Evolutionary conservation across 2,888 invertebrate species (phyloP).

Genomic region (Dicyrtomina minuta): DNA sequence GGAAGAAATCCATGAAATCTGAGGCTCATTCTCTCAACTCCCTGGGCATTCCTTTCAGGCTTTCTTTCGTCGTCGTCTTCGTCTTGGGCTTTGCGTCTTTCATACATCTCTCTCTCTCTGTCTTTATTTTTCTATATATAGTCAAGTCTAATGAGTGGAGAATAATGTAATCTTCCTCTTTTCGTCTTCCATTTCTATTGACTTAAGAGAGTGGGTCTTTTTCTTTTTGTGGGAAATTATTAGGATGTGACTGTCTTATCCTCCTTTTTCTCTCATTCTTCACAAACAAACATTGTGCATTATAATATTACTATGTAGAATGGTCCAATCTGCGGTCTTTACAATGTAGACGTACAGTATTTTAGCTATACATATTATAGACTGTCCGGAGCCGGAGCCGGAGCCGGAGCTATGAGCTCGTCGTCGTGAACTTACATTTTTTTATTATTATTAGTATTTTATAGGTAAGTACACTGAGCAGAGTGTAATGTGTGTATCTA

Average conservation of each 20-base stretch:
- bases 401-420: no score
- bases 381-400: no score
- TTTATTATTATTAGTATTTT: no score
- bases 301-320: no score
- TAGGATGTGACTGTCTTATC: slow-evolving; percentile 49
- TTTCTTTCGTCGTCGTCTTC: neutral
- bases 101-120: neutral
- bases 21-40: slow-evolving; percentile 13
- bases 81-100: no score
- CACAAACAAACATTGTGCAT: neutral
- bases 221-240: slow-evolving; percentile 51
- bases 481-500: no score
- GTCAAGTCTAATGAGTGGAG: slow-evolving; percentile 38
- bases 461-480: no score
- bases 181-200: neutral
- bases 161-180: slow-evolving; percentile 26
- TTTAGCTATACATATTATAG: no score
- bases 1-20: no score
- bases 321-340: no score
- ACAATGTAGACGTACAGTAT: no score
- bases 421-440: no score
- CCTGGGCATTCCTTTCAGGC: slow-evolving; percentile 30
- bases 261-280: neutral
- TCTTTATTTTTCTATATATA: slow-evolving; percentile 31
- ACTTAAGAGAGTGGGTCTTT: slow-evolving; percentile 8